These are phyloP conservation scores for Ondatra zibethicus DNA, from an alignment of 2,113 vertebrate genomes.

Conservation along the genomic window DNA sequence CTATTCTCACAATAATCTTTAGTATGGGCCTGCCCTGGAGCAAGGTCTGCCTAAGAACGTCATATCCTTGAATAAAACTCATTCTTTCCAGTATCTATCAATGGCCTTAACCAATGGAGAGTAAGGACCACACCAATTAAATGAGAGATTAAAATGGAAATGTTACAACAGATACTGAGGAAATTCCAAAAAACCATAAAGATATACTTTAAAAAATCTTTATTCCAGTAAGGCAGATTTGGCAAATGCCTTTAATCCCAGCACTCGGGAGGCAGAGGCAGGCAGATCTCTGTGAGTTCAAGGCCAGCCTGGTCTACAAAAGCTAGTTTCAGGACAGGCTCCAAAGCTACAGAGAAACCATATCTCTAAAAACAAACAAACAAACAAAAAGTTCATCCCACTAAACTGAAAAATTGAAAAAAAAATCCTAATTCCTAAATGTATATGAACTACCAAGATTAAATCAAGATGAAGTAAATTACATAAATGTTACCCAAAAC, in stretches of 20 bases:
- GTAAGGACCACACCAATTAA: neutral
- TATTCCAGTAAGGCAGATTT: neutral
- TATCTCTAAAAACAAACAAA: too few relatives aligned
- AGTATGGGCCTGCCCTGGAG: neutral
- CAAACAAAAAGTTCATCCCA: too few relatives aligned
- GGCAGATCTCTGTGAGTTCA: too few relatives aligned
- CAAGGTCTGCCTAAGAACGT: neutral
- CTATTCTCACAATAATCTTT: neutral
- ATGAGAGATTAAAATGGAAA: neutral
- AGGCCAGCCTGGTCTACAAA: too few relatives aligned
- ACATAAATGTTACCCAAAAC: neutral
- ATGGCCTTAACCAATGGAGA: neutral
- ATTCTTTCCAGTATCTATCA: neutral
- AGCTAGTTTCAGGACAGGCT: too few relatives aligned
- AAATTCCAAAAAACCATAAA: neutral
- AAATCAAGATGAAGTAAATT: neutral
- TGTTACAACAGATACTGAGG: neutral
- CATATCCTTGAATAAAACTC: neutral
- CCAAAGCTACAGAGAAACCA: too few relatives aligned
- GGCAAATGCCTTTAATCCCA: too few relatives aligned
- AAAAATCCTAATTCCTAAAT: too few relatives aligned
- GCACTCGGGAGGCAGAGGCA: too few relatives aligned
- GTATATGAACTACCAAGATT: neutral
- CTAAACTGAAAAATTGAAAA: neutral
- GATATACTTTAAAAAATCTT: neutral